Evolutionary conservation across 2,113 vertebrate genomes (phyloP), one percentile per base, ranked within the genome.

Genomic region (Polyodon spathula): DNA sequence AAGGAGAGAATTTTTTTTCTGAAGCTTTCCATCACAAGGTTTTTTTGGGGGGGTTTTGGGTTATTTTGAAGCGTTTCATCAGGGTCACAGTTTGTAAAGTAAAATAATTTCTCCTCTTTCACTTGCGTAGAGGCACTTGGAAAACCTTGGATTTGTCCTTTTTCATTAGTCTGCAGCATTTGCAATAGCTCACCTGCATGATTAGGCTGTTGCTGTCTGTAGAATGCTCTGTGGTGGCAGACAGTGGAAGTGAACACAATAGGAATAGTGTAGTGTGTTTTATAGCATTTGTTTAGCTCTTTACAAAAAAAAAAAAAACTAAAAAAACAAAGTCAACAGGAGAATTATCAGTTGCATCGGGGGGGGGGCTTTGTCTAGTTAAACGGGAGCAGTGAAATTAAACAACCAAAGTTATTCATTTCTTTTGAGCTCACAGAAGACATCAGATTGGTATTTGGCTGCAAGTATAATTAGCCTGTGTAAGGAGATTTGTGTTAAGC

Each of bases 391-490:
- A 5, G 46, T 12, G n/a, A 46, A 40, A 9, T n/a, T 17, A 46
- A 52, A 37, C 17, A 5, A 44, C 10, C 27, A 37, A 41, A 59
- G 27, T 39, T 4, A 10, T 44, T 39, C 40, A 41, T 53, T n/a
- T 39, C 37, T 55, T 40, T 8, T 40, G 55, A 44, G 53, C 12
- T 10, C 6, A 8, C 37, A 44, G 8, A 59, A 37, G 16, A 14
- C n/a, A 38, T 43, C 15, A 58, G 62, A 63, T 63, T 63, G 58
- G 17, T 50, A 38, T 6, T n/a, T 6, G 46, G 56, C 56, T 58
- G 68, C 64, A 71, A 76, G 70, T 81, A 85, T 78, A 81, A 84
- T 84, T 81, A 84, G 78, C 78, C 69, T 76, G 73, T 81, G 84
- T 80, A 85, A 82, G 83, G 81, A 76, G 81, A 84, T 85, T 85